Conservation (phyloP, 35 echinoderm and acorn worm genomes). For the Chiridota heheva region DNA sequence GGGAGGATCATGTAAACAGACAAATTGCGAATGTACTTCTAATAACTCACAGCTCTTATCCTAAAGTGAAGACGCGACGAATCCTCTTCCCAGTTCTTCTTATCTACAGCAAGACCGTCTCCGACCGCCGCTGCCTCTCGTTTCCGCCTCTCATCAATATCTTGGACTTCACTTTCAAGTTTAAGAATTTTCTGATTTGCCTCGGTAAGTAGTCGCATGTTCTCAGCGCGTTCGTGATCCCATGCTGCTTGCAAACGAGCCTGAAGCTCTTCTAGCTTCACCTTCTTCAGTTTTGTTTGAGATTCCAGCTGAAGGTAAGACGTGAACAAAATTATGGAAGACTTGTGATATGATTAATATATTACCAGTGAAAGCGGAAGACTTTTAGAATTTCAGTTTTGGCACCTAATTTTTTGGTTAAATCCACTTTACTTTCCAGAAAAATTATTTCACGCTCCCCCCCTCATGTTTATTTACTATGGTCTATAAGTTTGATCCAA, state of each 20-base stretch:
- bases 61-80: constrained; percentile 12
- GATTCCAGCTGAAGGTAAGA: constrained; percentile 63
- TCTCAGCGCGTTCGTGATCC: constrained; percentile 82
- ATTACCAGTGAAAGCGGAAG: background rate
- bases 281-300: constrained; percentile 86
- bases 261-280: constrained; percentile 84
- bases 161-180: constrained; percentile 70
- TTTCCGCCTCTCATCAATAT: constrained; percentile 40
- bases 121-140: constrained; percentile 48
- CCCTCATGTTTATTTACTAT: no score
- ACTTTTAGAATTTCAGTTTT: no score
- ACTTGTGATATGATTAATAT: background rate
- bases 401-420: no score
- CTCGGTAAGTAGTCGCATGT: constrained; percentile 78
- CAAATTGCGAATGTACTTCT: no score
- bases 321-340: background rate
- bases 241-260: constrained; percentile 74
- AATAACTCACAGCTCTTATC: constrained; percentile 58
- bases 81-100: constrained; percentile 70
- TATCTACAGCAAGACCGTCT: constrained; percentile 65
- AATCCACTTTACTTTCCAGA: background rate
- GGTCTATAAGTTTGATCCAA: no score
- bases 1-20: no score
- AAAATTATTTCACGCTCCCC: no score
- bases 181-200: constrained; percentile 81